Evolutionary conservation across 1,140 invertebrate genomes (phyloP).

Genomic region (Cotesia vestalis): DNA sequence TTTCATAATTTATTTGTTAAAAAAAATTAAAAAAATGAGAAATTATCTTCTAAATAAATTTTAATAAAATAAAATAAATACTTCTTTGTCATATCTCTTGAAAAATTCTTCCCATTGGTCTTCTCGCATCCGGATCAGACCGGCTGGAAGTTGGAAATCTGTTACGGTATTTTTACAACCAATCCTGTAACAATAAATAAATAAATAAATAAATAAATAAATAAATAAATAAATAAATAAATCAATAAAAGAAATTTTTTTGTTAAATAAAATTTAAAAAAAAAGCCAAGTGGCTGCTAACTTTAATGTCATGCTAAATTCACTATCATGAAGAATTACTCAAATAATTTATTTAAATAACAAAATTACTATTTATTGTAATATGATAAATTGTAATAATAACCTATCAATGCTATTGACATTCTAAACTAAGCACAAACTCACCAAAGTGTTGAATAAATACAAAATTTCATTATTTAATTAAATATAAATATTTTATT

Average conservation of each 20-base stretch:
- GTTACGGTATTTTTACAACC: constrained; percentile 13
- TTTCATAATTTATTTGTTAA: too few relatives aligned
- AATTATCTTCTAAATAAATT: not conserved
- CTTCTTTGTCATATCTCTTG: constrained; percentile 44
- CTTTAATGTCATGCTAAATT: too few relatives aligned
- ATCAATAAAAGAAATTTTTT: constrained; percentile 18
- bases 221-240: not conserved
- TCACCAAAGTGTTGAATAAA: too few relatives aligned
- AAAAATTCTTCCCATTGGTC: constrained; percentile 46
- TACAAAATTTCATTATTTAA: too few relatives aligned
- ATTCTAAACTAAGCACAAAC: too few relatives aligned
- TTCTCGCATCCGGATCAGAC: constrained; percentile 37
- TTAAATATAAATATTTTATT: not conserved
- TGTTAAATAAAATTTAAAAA: not conserved
- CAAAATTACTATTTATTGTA: too few relatives aligned
- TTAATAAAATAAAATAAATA: constrained; percentile 30
- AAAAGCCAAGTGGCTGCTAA: not conserved
- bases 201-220: constrained; percentile 5
- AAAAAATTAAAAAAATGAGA: not conserved
- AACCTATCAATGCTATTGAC: too few relatives aligned
- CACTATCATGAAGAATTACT: too few relatives aligned
- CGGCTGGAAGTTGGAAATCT: constrained; percentile 32
- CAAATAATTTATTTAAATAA: too few relatives aligned
- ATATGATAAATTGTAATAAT: too few relatives aligned
- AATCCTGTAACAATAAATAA: constrained; percentile 32